phyloP scores from a whole-genome alignment of 2,113 vertebrate genomes.

The Talpa occidentalis region DNA sequence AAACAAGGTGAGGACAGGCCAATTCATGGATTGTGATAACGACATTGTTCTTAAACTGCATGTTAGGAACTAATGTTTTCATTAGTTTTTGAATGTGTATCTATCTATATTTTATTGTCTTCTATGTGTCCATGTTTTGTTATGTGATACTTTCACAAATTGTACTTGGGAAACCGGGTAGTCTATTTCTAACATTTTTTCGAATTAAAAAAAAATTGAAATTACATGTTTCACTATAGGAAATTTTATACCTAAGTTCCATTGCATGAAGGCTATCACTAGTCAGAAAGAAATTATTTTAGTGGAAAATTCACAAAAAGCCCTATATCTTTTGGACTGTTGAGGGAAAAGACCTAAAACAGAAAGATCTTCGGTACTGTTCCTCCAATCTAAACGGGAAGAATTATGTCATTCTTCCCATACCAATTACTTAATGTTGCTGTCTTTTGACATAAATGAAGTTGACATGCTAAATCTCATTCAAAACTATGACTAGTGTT shows the following conservation, averaged over 20 bases:
- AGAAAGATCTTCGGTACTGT: not conserved
- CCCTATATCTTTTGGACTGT: not conserved
- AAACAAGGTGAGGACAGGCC: too few species aligned
- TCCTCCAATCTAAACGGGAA: not conserved
- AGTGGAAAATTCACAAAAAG: not conserved
- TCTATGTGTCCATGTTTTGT: not conserved
- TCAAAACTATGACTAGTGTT: too few species aligned
- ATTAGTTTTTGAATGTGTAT: not conserved
- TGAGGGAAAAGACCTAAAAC: not conserved
- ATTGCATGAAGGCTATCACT: not conserved
- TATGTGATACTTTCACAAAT: not conserved
- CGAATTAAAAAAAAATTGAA: too few species aligned
- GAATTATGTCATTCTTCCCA: not conserved
- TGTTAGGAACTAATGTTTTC: not conserved
- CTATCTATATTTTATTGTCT: not conserved
- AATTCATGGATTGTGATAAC: too few species aligned
- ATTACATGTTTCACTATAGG: not conserved
- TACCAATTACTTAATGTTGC: not conserved
- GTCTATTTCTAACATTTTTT: not conserved
- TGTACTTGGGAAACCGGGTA: not conserved
- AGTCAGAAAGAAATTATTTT: not conserved
- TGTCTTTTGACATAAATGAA: not conserved
- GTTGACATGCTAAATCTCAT: not conserved
- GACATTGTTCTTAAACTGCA: not conserved
- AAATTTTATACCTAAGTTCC: not conserved